These are phyloP conservation scores for Apodemia duryi DNA, from an alignment of 2,888 invertebrate genomes.

Conservation along the genomic window DNA sequence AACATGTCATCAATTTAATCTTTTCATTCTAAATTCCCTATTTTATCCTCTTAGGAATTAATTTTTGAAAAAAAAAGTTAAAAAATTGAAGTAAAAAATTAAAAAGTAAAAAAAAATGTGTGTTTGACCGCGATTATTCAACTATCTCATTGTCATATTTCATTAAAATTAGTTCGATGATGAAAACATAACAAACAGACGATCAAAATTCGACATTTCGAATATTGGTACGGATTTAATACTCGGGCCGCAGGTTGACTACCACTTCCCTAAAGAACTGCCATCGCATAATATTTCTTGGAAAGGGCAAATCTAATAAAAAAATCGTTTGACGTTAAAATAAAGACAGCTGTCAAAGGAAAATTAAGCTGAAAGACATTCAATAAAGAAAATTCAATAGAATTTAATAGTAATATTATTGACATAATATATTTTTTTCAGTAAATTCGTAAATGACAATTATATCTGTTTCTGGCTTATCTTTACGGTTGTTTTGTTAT, in stretches of 20 bases:
- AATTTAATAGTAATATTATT: slow-evolving; percentile 1
- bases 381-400: slow-evolving; percentile 11
- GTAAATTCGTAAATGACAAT: background rate
- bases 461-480: background rate
- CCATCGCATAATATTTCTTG: background rate
- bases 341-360: slow-evolving; percentile 26
- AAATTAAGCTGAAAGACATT: slow-evolving; percentile 25
- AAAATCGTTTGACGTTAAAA: slow-evolving; percentile 23
- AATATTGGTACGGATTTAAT: too few relatives aligned
- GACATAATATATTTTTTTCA: slow-evolving; percentile 1
- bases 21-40: too few relatives aligned
- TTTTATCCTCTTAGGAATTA: too few relatives aligned
- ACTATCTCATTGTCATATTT: too few relatives aligned
- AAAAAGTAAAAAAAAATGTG: too few relatives aligned
- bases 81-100: too few relatives aligned
- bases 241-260: background rate
- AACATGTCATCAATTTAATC: too few relatives aligned
- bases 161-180: too few relatives aligned
- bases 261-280: background rate
- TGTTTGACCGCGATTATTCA: too few relatives aligned
- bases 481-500: background rate
- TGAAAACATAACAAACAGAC: too few relatives aligned
- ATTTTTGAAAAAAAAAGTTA: too few relatives aligned
- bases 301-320: slow-evolving; percentile 25
- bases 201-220: too few relatives aligned